Evolutionary conservation across 2,888 invertebrate genomes (phyloP), one percentile per base, ranked within the genome.

Genomic region (Helleia helle): DNA sequence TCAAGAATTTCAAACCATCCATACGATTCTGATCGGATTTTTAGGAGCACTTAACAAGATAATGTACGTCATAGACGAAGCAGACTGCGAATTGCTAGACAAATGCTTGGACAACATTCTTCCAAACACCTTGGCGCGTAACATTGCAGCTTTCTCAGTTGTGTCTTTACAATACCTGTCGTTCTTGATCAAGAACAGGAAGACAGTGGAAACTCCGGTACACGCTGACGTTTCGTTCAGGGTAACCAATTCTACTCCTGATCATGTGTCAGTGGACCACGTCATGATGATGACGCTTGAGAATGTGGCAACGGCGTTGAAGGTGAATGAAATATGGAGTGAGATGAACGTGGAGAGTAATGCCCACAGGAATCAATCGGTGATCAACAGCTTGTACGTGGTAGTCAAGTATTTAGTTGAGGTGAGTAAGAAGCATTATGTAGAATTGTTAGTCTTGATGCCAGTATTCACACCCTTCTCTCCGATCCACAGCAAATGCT

Each of bases 121-220:
- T 11, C 79, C 84, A 0, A 46, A 56, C 2, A 52, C 59, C 1
- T 43, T 85, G 42, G 65, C 72, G 0, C 73, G 66, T 25, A 79
- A 73, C 41, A 69, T 86, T 30, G 72, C 81, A 0, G 57, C 77
- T 26, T 85, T 80, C 42, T 72, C 72, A 0, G 75, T 86, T 0
- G 81, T 86, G 1, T 83, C 85, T 0, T 48, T 86, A 6, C 86
- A 86, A 47, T 86, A 86, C 48, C 47, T 84, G 12, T 80, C 84
- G 4, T 86, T 85, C 65, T 55, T 86, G 46, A 84, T 86, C 0
- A 85, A 84, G 46, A 83, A 85, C 49, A 81, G 77, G 42, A 87
- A 79, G 5, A 66, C 80, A 1, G 87, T 72, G 1, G 81, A 83
- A 44, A 73, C 70, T 8, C 67, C 87, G 22, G 54, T 81, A 12